Evolutionary conservation across 1,140 invertebrate genomes (phyloP).

Genomic region (Ganaspis sp.): DNA sequence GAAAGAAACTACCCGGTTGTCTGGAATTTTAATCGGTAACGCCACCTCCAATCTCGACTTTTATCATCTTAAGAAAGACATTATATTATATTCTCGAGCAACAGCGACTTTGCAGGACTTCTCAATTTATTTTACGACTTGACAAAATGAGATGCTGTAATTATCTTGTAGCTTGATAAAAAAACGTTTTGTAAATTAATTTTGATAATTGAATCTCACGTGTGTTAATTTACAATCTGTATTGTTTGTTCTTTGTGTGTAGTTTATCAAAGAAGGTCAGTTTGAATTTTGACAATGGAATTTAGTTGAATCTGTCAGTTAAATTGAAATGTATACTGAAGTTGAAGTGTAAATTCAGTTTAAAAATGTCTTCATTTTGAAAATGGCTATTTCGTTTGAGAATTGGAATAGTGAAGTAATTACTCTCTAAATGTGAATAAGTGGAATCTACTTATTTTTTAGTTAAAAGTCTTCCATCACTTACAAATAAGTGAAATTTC

Average conservation of each 20-base stretch:
- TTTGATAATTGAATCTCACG: neutral
- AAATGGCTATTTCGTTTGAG: no score
- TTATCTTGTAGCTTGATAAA: slow-evolving; percentile 21
- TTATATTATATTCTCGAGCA: neutral
- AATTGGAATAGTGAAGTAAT: no score
- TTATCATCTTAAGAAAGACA: slow-evolving; percentile 23
- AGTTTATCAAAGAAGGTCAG: neutral
- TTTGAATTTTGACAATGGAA: neutral
- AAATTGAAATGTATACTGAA: no score
- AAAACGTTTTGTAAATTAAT: neutral
- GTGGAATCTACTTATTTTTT: no score
- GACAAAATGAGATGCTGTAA: slow-evolving; percentile 6
- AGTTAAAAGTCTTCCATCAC: no score
- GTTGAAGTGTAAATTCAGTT: no score
- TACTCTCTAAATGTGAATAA: no score
- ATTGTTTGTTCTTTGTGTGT: neutral
- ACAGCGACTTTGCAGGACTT: neutral
- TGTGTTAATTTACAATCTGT: neutral
- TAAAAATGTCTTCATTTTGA: no score
- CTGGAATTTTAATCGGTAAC: slow-evolving; percentile 25
- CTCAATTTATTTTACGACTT: slow-evolving; percentile 1
- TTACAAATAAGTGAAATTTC: no score
- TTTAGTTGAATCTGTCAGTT: no score
- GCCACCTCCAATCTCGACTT: slow-evolving; percentile 20
- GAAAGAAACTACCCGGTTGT: slow-evolving; percentile 28